These are phyloP conservation scores for Lycopodina hypogea DNA, from an alignment of 37 sponge, comb jelly and placozoan genomes.

Conservation along the genomic window DNA sequence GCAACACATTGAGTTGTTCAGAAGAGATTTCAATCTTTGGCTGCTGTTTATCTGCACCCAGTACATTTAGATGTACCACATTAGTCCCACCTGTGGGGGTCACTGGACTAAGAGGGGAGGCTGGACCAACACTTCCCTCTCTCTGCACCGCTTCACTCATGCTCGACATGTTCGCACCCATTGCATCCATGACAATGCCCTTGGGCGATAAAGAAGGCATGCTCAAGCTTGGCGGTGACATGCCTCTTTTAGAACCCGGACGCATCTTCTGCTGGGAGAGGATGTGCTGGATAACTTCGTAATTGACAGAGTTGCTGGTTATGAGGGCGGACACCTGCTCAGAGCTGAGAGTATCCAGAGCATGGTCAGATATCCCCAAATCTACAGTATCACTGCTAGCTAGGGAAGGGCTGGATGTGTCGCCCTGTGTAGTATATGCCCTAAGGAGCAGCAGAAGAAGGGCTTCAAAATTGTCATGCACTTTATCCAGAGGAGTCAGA, in stretches of 20 bases:
- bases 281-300: slow-evolving; percentile 71
- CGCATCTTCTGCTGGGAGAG: slow-evolving; percentile 24
- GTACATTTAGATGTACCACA: too few relatives aligned
- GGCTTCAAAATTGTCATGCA: slow-evolving; percentile 45
- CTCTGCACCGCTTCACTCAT: neutral
- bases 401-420: neutral
- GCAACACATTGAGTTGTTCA: slow-evolving; percentile 50
- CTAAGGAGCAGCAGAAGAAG: slow-evolving; percentile 29
- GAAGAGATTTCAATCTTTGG: slow-evolving; percentile 21
- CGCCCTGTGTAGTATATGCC: slow-evolving; percentile 7
- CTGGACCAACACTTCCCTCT: neutral
- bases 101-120: neutral
- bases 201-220: too few relatives aligned
- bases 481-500: slow-evolving; percentile 29
- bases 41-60: neutral
- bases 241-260: neutral
- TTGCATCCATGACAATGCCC: too few relatives aligned
- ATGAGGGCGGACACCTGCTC: slow-evolving; percentile 59
- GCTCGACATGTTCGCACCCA: too few relatives aligned
- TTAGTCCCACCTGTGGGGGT: neutral
- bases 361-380: slow-evolving; percentile 43
- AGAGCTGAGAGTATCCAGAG: slow-evolving; percentile 54
- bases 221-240: too few relatives aligned
- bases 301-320: slow-evolving; percentile 70
- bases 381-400: neutral